These are phyloP conservation scores for Bombus terrestris DNA, from an alignment of 1,140 invertebrate species.

Conservation along the genomic window DNA sequence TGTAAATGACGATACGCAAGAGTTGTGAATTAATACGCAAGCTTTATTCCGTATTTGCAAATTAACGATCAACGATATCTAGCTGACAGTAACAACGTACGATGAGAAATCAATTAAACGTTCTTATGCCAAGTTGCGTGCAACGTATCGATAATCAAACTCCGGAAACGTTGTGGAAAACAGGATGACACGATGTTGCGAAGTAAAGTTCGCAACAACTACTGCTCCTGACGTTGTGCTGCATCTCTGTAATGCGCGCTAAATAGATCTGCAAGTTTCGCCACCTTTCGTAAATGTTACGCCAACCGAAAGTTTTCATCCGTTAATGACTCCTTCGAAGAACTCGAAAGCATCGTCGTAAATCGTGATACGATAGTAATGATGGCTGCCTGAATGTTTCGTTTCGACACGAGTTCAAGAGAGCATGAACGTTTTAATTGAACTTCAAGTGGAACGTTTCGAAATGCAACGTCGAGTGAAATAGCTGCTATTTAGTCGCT, in stretches of 20 bases:
- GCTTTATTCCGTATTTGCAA: not conserved
- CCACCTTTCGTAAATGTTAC: slow-evolving; percentile 23
- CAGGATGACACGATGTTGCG: not conserved
- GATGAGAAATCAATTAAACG: slow-evolving; percentile 22
- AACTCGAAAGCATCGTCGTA: slow-evolving; percentile 13
- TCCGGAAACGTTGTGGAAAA: slow-evolving; percentile 1
- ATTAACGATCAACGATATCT: not conserved
- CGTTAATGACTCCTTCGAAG: slow-evolving; percentile 28
- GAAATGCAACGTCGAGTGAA: not conserved
- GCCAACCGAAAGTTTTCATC: slow-evolving; percentile 20
- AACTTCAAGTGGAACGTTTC: not conserved
- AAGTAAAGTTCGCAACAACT: slow-evolving; percentile 36
- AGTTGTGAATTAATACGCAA: not conserved
- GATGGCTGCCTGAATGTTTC: not conserved
- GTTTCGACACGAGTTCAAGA: not conserved
- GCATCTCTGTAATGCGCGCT: slow-evolving; percentile 30
- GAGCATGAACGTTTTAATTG: not conserved
- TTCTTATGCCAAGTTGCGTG: not conserved
- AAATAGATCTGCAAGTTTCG: slow-evolving; percentile 28
- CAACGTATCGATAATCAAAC: slow-evolving; percentile 9
- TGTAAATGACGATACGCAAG: no score
- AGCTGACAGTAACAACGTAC: not conserved
- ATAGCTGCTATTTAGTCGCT: not conserved
- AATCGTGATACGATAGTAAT: not conserved
- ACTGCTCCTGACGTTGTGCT: slow-evolving; percentile 11